These are phyloP conservation scores for Syncerus caffer DNA, from an alignment of 2,797 vertebrate genomes.

Conservation along the genomic window DNA sequence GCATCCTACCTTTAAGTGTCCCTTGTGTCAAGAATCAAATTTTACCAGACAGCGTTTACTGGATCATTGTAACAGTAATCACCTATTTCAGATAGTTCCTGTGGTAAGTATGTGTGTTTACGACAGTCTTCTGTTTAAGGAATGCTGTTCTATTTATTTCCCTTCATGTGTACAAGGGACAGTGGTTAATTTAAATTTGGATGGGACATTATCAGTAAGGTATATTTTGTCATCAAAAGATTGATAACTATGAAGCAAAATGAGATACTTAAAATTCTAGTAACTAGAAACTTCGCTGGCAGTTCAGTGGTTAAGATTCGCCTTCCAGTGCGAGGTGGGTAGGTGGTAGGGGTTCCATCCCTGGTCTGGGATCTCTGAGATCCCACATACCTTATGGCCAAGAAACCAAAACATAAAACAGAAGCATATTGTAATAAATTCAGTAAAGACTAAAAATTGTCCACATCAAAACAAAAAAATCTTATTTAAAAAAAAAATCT, in stretches of 20 bases:
- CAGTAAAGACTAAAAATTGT: neutral
- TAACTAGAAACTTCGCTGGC: neutral
- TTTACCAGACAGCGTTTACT: slow-evolving; percentile 84
- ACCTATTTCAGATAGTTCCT: slow-evolving; percentile 83
- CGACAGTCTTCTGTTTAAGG: slow-evolving; percentile 28
- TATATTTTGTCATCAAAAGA: neutral
- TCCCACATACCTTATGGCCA: neutral
- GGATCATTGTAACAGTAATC: slow-evolving; percentile 84
- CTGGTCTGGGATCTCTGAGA: neutral
- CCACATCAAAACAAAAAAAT: neutral
- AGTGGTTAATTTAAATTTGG: slow-evolving; percentile 20
- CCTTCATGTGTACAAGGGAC: neutral
- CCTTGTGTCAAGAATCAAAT: slow-evolving; percentile 85
- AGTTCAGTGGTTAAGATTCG: neutral
- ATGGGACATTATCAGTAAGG: neutral
- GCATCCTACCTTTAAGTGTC: slow-evolving; percentile 86
- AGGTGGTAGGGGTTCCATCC: neutral
- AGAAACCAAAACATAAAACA: neutral
- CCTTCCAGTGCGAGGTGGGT: neutral
- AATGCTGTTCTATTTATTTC: neutral
- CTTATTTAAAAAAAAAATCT: neutral
- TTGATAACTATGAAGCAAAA: neutral
- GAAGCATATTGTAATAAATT: neutral
- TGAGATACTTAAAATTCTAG: neutral
- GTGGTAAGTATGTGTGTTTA: slow-evolving; percentile 81